Percentiles rank a stretch among this genome's conserved stretches.
These are phyloP conservation scores for Triplophysa tibetana DNA, from an alignment of 2,113 vertebrate species.

Conservation along the genomic window DNA sequence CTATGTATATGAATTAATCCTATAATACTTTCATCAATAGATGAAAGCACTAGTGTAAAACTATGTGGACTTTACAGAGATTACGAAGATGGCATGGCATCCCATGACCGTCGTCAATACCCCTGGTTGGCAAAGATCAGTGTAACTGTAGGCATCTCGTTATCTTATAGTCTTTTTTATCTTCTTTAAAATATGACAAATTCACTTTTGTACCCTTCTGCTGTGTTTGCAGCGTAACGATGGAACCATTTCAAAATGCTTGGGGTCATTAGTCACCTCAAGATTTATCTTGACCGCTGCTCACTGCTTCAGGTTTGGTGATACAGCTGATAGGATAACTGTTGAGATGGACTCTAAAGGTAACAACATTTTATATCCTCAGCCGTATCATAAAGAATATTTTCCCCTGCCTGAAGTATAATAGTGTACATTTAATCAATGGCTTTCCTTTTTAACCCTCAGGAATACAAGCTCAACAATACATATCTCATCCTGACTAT, in stretches of 20 bases:
- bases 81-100: background rate
- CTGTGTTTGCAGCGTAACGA: constrained; percentile 26
- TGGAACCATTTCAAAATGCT: constrained; percentile 49
- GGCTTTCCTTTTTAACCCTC: background rate
- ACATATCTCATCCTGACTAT: constrained; percentile 55
- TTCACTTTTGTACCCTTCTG: background rate
- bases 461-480: constrained; percentile 39
- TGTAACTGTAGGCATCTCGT: constrained; percentile 44
- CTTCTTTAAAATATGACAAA: background rate
- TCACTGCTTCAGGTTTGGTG: constrained; percentile 68
- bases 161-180: background rate
- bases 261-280: constrained; percentile 68
- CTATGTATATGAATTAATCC: background rate
- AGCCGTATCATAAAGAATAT: background rate
- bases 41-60: constrained; percentile 62
- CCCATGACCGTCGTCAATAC: background rate
- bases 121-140: constrained; percentile 67
- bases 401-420: too few relatives aligned
- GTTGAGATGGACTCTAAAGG: constrained; percentile 39
- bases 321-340: background rate
- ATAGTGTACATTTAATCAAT: background rate
- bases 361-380: constrained; percentile 34
- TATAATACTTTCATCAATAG: constrained; percentile 50
- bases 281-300: constrained; percentile 73
- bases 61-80: constrained; percentile 72